Evolutionary conservation across 2,113 vertebrate genomes (phyloP), one percentile per base, ranked within the genome.

Genomic region (Danionella cerebrum): DNA sequence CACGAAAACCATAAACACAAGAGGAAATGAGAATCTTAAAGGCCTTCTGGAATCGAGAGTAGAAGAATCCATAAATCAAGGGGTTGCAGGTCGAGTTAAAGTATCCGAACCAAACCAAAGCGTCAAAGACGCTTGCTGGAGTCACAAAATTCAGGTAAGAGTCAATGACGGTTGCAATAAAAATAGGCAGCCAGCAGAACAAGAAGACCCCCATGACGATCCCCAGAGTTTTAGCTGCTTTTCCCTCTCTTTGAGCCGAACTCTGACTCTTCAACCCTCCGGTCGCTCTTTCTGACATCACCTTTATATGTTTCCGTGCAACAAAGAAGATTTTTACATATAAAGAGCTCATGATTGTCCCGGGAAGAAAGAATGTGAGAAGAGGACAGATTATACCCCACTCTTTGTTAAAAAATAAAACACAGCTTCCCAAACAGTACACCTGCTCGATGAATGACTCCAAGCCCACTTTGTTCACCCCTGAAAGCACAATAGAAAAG

Each of bases 51-150:
- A 71, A 71, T 2, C 60, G 22, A n/a, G 69, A 51, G 29, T 71
- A 71, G n/a, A 71, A 71, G 24, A 71, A 65, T 2, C 69, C 69
- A 36, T 71, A 71, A 3, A 71, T 45, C 19, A 71, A 24, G 1
- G 69, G 69, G 24, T 71, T 71, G 18, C 39, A 70, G 4, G 51
- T 65, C 0, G 69, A 70, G 19, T 70, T 70, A 1, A 70, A 44
- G 25, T 64, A 70, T 3, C 27, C 69, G 27, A 70, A 70, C 69
- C 69, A 70, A 10, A 55, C 29, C 5, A 70, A 35, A 36, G 41
- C 51, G 27, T 70, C 59, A 55, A 65, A 58, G 6, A 70, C 39
- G 38, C 19, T 41, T 1, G 9, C 12, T 6, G 69, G 59, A 7
- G 69, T 70, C 1, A 25, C 13, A 19, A 48, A 65, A 35, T 64